Evolutionary conservation across 2,797 vertebrate species (phyloP), one percentile per base, ranked within the genome.

Genomic region (Gambelia wislizenii): DNA sequence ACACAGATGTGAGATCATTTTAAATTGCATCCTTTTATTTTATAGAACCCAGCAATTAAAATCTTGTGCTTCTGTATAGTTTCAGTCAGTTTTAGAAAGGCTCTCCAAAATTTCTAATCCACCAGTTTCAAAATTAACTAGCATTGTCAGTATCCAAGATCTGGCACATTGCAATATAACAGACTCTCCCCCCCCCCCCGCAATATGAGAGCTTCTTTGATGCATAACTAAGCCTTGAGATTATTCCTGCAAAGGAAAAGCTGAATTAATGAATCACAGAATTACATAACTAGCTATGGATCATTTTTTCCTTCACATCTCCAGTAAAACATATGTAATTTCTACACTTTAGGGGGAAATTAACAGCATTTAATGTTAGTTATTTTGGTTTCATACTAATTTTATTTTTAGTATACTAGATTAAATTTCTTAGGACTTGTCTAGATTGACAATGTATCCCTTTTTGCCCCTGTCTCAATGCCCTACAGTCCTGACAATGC

Each of bases 141-240:
- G 25, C 25, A 78, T 39, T 64, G 9, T 52, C 10, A n/a, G 47
- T 85, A 67, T 0, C 74, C 6, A 20, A 87, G 83, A 85, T 42
- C 2, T 6, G 0, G 44, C 42, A 59, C 9, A 80, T 88, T 87
- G 39, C 6, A n/a, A 84, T 1, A 7, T 52, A 49, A 0, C 39
- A 84, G 8, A 42, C 1, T 49, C 67, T 36, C 3, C 74, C 20
- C 39, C 5, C 2, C 30, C 20, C 87, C 56, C n/a, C n/a, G 59
- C 1, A 22, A 70, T 85, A 59, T 44, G 64, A 42, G 36, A 5
- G 81, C 16, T 64, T 13, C 75, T 92, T 88, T 80, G 49, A 85
- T 87, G 44, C 16, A 84, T 70, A 93, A 87, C 3, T 59, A 33
- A 92, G 81, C 67, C 25, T 74, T 77, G 64, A 2, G 88, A 92